A percentile compares a stretch with the other conserved stretches of the same genome.
phyloP scores from a whole-genome alignment of 2,888 invertebrate species.

The Drosophila quinaria region DNA sequence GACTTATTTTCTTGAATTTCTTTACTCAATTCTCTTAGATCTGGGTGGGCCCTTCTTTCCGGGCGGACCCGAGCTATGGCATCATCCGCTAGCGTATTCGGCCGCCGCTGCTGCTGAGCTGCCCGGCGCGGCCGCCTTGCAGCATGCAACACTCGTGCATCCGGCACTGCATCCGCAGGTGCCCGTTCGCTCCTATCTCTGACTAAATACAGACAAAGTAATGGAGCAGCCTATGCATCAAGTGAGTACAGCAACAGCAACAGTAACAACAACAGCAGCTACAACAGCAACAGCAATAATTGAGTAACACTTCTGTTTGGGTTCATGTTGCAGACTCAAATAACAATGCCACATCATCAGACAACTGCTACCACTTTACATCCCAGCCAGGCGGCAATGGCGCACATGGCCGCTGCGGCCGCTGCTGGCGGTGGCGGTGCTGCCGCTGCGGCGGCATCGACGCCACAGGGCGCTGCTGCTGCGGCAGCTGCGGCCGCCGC shows the following conservation, averaged over 20 bases:
- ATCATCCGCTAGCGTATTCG: slow-evolving; percentile 94
- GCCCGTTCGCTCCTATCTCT: slow-evolving; percentile 98
- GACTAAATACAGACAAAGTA: slow-evolving; percentile 92
- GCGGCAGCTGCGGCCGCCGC: slow-evolving; percentile 69
- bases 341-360: slow-evolving; percentile 87
- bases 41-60: slow-evolving; percentile 98
- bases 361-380: slow-evolving; percentile 86
- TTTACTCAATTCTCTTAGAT: slow-evolving; percentile 87
- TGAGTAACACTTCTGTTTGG: not conserved
- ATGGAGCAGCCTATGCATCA: slow-evolving; percentile 86
- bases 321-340: slow-evolving; percentile 85
- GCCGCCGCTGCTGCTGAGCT: slow-evolving; percentile 92
- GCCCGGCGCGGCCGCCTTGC: slow-evolving; percentile 92
- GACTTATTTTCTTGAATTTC: slow-evolving; percentile 33
- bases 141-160: slow-evolving; percentile 96
- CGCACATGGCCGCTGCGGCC: slow-evolving; percentile 87
- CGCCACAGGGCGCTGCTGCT: slow-evolving; percentile 67
- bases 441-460: slow-evolving; percentile 80
- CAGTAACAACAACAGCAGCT: slow-evolving; percentile 10
- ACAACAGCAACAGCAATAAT: not conserved
- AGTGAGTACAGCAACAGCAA: slow-evolving; percentile 75
- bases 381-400: slow-evolving; percentile 88
- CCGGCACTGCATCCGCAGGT: slow-evolving; percentile 99
- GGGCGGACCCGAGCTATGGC: slow-evolving; percentile 97
- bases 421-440: slow-evolving; percentile 69